Conservation (phyloP, 1,140 invertebrate genomes). For the Eupristina koningsbergeri region DNA sequence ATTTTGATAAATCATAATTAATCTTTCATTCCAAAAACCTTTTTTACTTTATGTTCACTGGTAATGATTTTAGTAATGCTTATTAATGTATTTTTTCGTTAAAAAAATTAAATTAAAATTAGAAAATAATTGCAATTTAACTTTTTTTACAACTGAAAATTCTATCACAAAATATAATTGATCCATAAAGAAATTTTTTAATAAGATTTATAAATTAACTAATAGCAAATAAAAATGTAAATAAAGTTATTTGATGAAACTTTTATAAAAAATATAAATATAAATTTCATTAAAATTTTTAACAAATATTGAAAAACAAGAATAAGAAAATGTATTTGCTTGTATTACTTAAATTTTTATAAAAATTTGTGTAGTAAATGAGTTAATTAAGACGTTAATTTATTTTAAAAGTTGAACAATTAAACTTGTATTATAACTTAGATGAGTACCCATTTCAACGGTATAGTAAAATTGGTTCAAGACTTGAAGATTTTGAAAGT, state of each 20-base stretch:
- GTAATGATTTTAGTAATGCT: neutral
- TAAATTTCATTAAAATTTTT: neutral
- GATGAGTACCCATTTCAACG: neutral
- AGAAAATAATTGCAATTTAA: too few species aligned
- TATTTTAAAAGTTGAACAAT: neutral
- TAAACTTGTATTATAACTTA: neutral
- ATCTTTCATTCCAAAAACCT: neutral
- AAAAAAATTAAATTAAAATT: neutral
- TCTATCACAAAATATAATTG: too few species aligned
- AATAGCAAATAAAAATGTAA: too few species aligned
- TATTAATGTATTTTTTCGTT: neutral
- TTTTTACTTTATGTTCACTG: neutral
- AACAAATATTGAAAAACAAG: neutral
- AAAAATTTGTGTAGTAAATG: neutral
- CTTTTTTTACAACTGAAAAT: too few species aligned
- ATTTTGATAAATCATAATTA: neutral
- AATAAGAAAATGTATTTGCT: neutral
- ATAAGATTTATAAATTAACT: too few species aligned
- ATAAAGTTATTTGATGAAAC: too few species aligned
- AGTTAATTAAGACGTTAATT: neutral
- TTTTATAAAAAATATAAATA: neutral
- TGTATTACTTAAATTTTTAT: neutral
- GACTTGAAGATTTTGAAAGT: neutral
- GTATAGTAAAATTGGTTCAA: constrained; percentile 4
- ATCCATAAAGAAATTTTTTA: too few species aligned